These are phyloP conservation scores for Pristionchus entomophagus DNA, from an alignment of 2,888 invertebrate genomes.

Conservation along the genomic window DNA sequence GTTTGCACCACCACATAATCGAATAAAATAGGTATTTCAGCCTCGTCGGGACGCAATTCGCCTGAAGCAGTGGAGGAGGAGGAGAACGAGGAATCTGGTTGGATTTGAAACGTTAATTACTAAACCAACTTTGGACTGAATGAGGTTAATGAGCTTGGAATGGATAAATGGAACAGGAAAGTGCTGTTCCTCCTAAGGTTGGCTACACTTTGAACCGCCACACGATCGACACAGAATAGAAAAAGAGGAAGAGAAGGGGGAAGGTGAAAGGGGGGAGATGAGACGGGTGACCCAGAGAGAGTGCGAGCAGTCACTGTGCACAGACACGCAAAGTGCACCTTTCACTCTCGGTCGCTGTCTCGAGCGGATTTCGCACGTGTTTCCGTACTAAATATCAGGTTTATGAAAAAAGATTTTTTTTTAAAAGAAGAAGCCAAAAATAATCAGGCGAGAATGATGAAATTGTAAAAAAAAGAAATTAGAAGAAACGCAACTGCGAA, in stretches of 20 bases:
- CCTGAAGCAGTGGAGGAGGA: conserved; percentile 22
- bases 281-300: not conserved
- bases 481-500: too few species aligned
- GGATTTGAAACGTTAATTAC: not conserved
- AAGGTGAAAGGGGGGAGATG: not conserved
- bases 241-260: not conserved
- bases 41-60: not conserved
- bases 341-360: not conserved
- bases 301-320: not conserved
- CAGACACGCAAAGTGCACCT: not conserved
- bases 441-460: too few species aligned
- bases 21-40: not conserved
- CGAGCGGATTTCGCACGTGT: not conserved
- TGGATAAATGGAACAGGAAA: not conserved
- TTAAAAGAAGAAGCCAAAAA: too few species aligned
- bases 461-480: too few species aligned
- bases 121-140: not conserved
- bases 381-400: too few species aligned
- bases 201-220: not conserved
- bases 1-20: not conserved
- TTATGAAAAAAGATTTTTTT: too few species aligned
- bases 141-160: not conserved
- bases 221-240: not conserved
- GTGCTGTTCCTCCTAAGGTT: too few species aligned
- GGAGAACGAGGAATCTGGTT: conserved; percentile 33